Evolutionary conservation across 1,140 invertebrate species (phyloP), one percentile per base, ranked within the genome.

Genomic region (Macrostomum lignano): DNA sequence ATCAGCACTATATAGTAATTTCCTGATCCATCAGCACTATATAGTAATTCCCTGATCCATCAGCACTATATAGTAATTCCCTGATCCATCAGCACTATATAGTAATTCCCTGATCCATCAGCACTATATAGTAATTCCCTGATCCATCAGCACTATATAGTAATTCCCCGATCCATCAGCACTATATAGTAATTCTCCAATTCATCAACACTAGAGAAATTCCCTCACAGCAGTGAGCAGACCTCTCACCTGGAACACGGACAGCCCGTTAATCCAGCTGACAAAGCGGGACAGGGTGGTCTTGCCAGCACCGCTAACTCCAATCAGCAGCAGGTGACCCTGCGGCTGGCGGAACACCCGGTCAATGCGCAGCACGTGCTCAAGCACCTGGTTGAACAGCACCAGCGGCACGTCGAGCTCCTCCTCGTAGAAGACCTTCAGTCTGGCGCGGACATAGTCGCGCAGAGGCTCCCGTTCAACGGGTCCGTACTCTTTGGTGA

Each of bases 341-440:
- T 94, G 91, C 7, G 91, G 86, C 60, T 98, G 91, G 29, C 88
- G 64, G 67, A 94, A 96, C 43, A 98, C 94, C 49, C 91, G 66
- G 62, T 98, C 91, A 49, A 98, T 98, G 42, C 91, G 65, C 22
- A 98, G 58, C 19, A 96, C 86, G 57, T 98, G 91, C 49, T 98
- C 91, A 7, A 98, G 55, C 22, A 98, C 86, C 62, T 98, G 86
- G 55, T 98, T 84, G 56, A 96, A 98, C 2, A 98, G 61, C 19
- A 98, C 91, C 3, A 98, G 61, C 0, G 77, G 84, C 3, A 98
- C 88, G 58, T 98, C 91, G 21, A 98, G 55, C 52, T 98, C 88
- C 64, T 98, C 91, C 61, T 98, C 91, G 49, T 96, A 96, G 61
- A 98, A 98, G n/a, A 86, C 73, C 64, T 86, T 93, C 0, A 98